Conservation (phyloP, 2,888 invertebrate species). For the Pemphredon lugubris region DNA sequence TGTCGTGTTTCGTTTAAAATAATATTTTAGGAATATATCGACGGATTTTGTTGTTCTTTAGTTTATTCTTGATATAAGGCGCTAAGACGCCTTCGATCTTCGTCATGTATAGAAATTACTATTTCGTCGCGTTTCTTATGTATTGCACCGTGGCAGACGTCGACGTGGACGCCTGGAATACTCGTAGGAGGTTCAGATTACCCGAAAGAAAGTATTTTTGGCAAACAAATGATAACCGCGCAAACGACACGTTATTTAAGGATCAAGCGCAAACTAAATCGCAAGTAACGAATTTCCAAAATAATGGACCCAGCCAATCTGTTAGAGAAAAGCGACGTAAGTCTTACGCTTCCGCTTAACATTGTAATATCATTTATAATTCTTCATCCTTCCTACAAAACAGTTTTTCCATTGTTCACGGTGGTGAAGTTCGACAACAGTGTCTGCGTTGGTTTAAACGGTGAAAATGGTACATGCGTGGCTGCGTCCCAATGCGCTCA, state of each 20-base stretch:
- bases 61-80: no score
- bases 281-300: constrained; percentile 17
- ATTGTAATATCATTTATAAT: background rate
- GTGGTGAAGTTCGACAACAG: constrained; percentile 90
- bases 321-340: constrained; percentile 57
- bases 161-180: constrained; percentile 45
- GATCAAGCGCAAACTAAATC: constrained; percentile 12
- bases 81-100: background rate
- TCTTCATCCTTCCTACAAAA: background rate
- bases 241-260: constrained; percentile 1
- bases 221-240: constrained; percentile 31
- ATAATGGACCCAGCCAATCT: constrained; percentile 8
- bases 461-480: constrained; percentile 92
- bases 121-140: constrained; percentile 20
- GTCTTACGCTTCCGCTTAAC: constrained; percentile 4
- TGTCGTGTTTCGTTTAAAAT: no score
- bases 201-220: constrained; percentile 39
- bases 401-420: constrained; percentile 91
- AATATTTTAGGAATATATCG: no score
- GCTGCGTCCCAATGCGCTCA: constrained; percentile 87
- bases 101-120: constrained; percentile 6
- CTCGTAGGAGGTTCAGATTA: constrained; percentile 27
- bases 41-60: no score
- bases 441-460: constrained; percentile 88
- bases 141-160: background rate